A percentile compares a stretch with the other conserved stretches of the same genome.
Conservation (phyloP, 2,113 vertebrate genomes). For the Cryptoleucopteryx plumbea region DNA sequence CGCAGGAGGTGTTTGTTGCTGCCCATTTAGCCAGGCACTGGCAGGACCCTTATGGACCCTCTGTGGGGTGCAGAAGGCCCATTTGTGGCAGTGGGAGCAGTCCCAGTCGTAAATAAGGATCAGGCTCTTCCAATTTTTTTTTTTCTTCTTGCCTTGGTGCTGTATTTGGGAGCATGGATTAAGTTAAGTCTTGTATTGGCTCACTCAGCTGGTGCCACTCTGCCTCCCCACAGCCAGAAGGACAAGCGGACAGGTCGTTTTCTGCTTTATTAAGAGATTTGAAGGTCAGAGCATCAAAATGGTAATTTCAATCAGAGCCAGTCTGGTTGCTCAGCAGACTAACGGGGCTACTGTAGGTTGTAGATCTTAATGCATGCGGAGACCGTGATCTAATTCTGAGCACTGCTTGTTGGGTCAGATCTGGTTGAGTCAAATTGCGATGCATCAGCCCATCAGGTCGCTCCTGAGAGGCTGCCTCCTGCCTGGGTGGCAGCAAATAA, state of each 20-base stretch:
- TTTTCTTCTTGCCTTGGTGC: not conserved
- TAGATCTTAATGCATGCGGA: conserved; percentile 33
- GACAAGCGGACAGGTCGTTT: conserved; percentile 40
- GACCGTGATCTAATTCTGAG: conserved; percentile 59
- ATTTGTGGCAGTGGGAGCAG: not conserved
- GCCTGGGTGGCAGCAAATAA: not conserved
- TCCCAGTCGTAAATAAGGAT: not conserved
- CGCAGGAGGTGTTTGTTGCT: not conserved
- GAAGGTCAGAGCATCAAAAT: conserved; percentile 65
- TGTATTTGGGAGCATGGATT: not conserved
- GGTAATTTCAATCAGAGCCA: conserved; percentile 64
- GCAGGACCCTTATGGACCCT: not conserved
- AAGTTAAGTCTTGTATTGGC: not conserved
- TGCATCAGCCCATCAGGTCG: not conserved
- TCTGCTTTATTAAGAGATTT: conserved; percentile 64
- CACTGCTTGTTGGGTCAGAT: conserved; percentile 41
- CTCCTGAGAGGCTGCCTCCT: not conserved
- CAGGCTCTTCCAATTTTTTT: not conserved
- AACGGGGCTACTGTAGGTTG: conserved; percentile 22
- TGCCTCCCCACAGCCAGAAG: not conserved
- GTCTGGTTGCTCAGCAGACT: conserved; percentile 45
- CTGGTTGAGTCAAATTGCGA: conserved; percentile 46
- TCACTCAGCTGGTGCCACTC: not conserved
- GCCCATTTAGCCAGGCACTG: not conserved
- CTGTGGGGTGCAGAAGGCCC: not conserved